Base-by-base conservation (phyloP, 2,113 vertebrate genomes). In the Alligator sinensis region DNA sequence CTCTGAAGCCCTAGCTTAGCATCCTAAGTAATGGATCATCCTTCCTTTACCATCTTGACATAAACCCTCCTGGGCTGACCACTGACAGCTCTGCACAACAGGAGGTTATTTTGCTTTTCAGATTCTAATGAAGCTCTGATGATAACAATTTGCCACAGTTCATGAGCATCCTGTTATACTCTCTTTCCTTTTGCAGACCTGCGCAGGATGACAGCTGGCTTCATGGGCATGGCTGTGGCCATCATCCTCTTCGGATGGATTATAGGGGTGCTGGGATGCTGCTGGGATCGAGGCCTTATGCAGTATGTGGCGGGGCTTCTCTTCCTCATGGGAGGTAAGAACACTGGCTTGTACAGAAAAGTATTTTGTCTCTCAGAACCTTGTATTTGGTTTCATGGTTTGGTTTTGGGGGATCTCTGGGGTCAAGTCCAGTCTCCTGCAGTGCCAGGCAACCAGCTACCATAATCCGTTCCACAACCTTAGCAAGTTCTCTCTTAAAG, bases 141-240 rank as follows among this genome's bases (percentile, higher is more conserved):
- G 68, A 55, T 94, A 68, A 79, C 82, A 4, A 8, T 75, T 82
- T 91, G 22, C 72, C 57, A 4, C 55, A 80, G 47, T 8, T 95
- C 28, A 88, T 80, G 38, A 1, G 3, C 11, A 3, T 1, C 58
- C 4, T 95, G 74, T 89, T 88, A 80, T 89, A 91, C 85, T 75
- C 17, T 74, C 3, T 93, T 91, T 85, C 94, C 47, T 77, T 3
- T 87, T 93, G 80, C 97, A 99, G 99, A 99, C 97, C 97, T 99
- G 97, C 98, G 99, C 95, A 98, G 99, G 94, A 99, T 99, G 99
- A 99, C 99, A 1, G 99, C 99, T 4, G 99, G 99, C 55, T 99
- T 99, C 97, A 99, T 99, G 99, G 99, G 99, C 96, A 99, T 99
- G 99, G 99, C 99, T 0, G 99, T 99, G 92, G 99, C 99, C 97